Percentiles rank a stretch among this genome's conserved stretches.
phyloP scores from a whole-genome alignment of 2,888 invertebrate genomes.

The Troglohyphantes excavatus region DNA sequence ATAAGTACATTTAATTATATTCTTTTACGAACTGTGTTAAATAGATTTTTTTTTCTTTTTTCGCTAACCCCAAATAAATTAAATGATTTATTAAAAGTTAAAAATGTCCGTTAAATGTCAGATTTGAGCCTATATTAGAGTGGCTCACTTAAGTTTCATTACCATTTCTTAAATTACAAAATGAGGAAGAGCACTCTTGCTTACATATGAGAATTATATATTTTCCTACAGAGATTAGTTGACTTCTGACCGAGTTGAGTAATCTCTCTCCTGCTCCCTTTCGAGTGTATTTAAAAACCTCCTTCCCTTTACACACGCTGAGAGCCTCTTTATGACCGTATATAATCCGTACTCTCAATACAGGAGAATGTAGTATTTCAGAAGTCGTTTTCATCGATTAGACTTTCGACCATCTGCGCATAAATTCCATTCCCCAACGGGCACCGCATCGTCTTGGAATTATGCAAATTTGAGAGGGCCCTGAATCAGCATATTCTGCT shows the following conservation, averaged over 20 bases:
- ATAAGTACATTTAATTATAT: too few species aligned
- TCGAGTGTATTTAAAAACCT: conserved; percentile 17
- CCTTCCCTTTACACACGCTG: neutral
- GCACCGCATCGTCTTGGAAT: conserved; percentile 52
- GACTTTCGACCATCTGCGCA: conserved; percentile 63
- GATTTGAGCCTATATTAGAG: too few species aligned
- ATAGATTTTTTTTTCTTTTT: too few species aligned
- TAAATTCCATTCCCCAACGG: conserved; percentile 45
- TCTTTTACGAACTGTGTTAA: too few species aligned
- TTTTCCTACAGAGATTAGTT: too few species aligned
- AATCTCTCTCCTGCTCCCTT: neutral
- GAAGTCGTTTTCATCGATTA: conserved; percentile 61
- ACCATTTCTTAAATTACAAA: too few species aligned
- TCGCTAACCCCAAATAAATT: too few species aligned
- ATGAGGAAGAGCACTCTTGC: too few species aligned
- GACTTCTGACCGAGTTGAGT: conserved; percentile 10
- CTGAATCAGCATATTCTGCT: conserved; percentile 67
- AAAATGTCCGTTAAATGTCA: too few species aligned
- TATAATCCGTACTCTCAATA: conserved; percentile 45
- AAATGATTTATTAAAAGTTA: too few species aligned
- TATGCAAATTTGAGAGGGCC: conserved; percentile 59
- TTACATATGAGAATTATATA: too few species aligned
- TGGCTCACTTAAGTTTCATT: too few species aligned
- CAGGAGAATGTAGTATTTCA: conserved; percentile 31
- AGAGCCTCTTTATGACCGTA: conserved; percentile 36